Base-by-base conservation (phyloP, 2,888 invertebrate genomes). In the Drosophila greeni region DNA sequence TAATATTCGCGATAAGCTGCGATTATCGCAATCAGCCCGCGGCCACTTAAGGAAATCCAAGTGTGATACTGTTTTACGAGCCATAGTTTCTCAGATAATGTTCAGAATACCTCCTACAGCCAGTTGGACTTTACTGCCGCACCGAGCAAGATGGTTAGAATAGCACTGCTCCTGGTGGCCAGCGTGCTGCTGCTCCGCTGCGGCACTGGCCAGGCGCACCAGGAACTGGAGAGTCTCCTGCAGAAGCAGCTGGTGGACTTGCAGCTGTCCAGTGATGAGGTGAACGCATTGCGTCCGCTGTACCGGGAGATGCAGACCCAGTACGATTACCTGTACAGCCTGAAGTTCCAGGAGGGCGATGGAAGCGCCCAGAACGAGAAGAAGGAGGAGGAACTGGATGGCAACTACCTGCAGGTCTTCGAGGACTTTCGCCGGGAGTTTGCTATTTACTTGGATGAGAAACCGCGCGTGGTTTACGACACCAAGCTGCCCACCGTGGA, bases 241-340 rank as follows among this genome's bases (percentile, higher is more conserved):
- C 31, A 20, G 26, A 58, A 82, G 14, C 79, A 80, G 2, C 49
- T 58, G 20, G 69, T 66, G 33, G 84, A 83, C 9, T 66, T 81
- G 36, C 49, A 48, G 5, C 59, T 86, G n/a, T 75, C 70, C 3
- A 29, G 36, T 11, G 66, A 72, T 3, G 86, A 86, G 57, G 66
- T 76, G 20, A 73, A 72, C 18, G 72, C 74, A 1, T 34, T 86
- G 57, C 74, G 71, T 48, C 86, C 86, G 1, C 62, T 86, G 1
- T 86, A 76, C 48, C 56, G 58, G 0, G 79, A 85, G 9, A 48
- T 86, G 20, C 87, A 86, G 64, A 34, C 60, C 4, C 86, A 86
- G 39, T 76, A 76, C 43, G 83, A 86, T 45, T 85, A 77, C 26
- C 53, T 86, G 5, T 59, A 69, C 12, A 71, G 56, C 14, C 45